Conservation (phyloP, 1,140 invertebrate genomes). For the Triops longicaudatus region DNA sequence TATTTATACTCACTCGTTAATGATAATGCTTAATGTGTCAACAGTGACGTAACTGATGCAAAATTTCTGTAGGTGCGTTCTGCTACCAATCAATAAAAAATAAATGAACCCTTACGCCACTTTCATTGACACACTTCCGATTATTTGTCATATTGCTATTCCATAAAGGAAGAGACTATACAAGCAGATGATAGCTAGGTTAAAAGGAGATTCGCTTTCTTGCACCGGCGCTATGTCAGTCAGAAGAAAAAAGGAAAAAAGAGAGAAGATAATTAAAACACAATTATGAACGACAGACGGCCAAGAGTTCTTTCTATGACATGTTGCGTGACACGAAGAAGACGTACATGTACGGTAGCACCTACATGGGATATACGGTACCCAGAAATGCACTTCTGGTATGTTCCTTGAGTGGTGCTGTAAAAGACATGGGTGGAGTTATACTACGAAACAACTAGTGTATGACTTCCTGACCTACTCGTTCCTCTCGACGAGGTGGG, state of each 20-base stretch:
- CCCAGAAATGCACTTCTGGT: background rate
- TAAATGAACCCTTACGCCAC: background rate
- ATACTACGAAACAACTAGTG: background rate
- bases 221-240: background rate
- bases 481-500: background rate
- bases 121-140: background rate
- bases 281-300: background rate
- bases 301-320: background rate
- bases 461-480: slow-evolving; percentile 7
- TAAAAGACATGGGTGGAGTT: background rate
- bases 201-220: slow-evolving; percentile 5
- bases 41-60: no score
- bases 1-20: no score
- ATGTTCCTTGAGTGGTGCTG: background rate
- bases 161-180: background rate
- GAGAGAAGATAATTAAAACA: background rate
- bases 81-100: background rate
- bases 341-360: background rate
- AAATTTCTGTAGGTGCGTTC: background rate
- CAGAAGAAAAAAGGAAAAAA: background rate
- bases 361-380: background rate
- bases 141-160: background rate
- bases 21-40: no score
- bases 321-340: background rate
- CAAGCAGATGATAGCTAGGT: background rate